A percentile compares a stretch with the other conserved stretches of the same genome.
phyloP scores from a whole-genome alignment of 1,140 invertebrate species.

The Drosophila orena region DNA sequence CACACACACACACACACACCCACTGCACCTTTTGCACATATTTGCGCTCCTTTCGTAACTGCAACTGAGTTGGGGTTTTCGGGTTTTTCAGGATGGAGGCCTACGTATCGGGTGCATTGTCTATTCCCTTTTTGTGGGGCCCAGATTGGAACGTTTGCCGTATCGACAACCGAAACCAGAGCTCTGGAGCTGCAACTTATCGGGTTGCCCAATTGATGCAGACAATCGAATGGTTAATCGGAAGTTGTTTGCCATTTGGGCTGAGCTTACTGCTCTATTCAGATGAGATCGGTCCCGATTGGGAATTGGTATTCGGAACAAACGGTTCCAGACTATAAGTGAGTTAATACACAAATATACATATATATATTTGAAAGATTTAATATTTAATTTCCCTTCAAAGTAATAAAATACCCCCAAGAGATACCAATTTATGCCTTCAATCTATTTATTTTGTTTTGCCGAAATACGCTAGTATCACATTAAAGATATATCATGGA shows the following conservation, averaged over 20 bases:
- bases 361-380: no score
- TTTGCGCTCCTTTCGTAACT: conserved; percentile 57
- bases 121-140: conserved; percentile 55
- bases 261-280: conserved; percentile 7
- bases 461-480: background rate
- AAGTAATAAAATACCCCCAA: no score
- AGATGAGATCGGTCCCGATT: background rate
- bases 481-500: background rate
- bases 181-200: conserved; percentile 20
- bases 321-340: background rate
- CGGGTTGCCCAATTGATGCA: conserved; percentile 37
- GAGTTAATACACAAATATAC: no score
- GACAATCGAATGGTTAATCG: conserved; percentile 49
- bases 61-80: conserved; percentile 44
- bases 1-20: no score
- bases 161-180: conserved; percentile 30
- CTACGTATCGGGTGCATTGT: conserved; percentile 38
- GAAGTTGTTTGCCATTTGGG: conserved; percentile 44
- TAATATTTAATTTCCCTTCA: no score
- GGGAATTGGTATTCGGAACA: background rate
- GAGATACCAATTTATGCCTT: no score
- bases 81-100: conserved; percentile 22
- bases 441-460: no score
- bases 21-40: conserved; percentile 46
- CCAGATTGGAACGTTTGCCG: conserved; percentile 46